A percentile compares a stretch with the other conserved stretches of the same genome.
These are phyloP conservation scores for Microcebus murinus DNA, from an alignment of 2,113 vertebrate genomes.

Conservation along the genomic window DNA sequence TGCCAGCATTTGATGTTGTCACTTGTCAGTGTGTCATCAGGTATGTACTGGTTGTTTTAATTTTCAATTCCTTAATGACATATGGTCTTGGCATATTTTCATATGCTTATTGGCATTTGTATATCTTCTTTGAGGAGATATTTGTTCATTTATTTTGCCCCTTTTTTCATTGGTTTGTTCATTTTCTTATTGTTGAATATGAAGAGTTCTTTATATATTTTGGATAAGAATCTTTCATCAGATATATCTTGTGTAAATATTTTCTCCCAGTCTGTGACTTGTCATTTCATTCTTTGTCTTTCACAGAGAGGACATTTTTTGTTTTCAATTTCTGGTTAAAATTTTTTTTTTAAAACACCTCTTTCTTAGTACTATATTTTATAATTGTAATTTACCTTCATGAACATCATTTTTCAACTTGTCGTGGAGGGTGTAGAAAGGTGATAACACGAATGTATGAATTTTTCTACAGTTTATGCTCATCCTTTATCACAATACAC, in stretches of 20 bases:
- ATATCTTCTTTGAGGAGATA: background rate
- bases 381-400: conserved; percentile 42
- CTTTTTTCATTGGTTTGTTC: background rate
- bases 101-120: background rate
- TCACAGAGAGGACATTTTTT: background rate
- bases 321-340: conserved; percentile 2
- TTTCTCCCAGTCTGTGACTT: background rate
- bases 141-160: background rate
- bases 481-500: conserved; percentile 57
- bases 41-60: background rate
- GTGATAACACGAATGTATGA: background rate
- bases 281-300: conserved; percentile 1
- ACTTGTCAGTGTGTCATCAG: background rate
- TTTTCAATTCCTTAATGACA: background rate
- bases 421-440: background rate
- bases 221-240: background rate
- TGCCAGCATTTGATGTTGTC: background rate
- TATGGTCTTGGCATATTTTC: background rate
- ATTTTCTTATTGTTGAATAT: background rate
- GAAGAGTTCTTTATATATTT: background rate
- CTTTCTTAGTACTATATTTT: background rate
- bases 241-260: conserved; percentile 17
- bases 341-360: background rate
- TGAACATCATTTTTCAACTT: conserved; percentile 11
- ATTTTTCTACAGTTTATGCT: conserved; percentile 36